These are phyloP conservation scores for Nephrotoma guestfalica DNA, from an alignment of 2,888 invertebrate species.

Conservation along the genomic window DNA sequence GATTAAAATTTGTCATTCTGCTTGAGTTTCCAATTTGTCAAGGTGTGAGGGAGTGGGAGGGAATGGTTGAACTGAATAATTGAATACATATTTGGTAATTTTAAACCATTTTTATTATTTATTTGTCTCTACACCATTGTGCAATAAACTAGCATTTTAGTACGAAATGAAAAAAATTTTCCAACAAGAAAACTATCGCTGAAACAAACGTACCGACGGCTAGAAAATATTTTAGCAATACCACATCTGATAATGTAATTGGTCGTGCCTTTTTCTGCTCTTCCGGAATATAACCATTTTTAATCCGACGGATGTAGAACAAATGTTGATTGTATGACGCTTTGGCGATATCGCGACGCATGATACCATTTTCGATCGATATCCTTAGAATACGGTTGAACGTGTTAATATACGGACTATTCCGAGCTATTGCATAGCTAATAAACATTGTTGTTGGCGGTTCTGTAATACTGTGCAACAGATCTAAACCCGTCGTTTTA, in stretches of 20 bases:
- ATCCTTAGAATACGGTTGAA: neutral
- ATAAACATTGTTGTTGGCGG: neutral
- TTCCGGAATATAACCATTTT: neutral
- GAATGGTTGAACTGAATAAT: no score
- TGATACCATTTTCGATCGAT: neutral
- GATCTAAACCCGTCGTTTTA: neutral
- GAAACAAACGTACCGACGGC: neutral
- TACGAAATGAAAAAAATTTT: neutral
- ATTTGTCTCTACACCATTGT: no score
- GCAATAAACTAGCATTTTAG: no score
- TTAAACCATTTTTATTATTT: no score
- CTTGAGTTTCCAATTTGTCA: no score
- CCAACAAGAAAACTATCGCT: neutral
- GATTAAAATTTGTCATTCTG: no score
- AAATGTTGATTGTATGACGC: neutral
- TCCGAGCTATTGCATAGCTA: neutral
- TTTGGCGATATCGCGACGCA: neutral
- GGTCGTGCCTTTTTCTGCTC: neutral
- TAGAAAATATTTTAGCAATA: neutral
- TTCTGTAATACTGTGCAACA: neutral
- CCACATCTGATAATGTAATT: neutral
- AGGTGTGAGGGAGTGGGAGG: no score
- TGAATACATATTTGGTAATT: no score
- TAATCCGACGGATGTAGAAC: neutral
- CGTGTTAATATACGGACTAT: neutral